Base-by-base conservation (phyloP, 2,797 vertebrate species). In the Alauda arvensis region DNA sequence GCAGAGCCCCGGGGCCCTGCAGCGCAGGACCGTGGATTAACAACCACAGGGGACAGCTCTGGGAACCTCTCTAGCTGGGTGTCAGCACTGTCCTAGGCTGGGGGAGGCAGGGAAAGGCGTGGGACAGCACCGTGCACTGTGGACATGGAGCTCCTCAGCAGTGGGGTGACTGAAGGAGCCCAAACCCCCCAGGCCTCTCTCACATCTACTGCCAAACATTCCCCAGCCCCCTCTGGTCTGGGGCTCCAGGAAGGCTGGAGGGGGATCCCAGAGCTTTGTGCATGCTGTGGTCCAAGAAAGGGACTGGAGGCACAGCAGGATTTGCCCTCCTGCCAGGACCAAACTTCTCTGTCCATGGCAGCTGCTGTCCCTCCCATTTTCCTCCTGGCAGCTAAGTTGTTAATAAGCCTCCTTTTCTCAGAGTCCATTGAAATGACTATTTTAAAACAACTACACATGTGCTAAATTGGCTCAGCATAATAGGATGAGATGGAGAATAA, bases 401-500 rank as follows among this genome's bases (percentile, higher is more conserved):
- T 95, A 95, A 95, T 92, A 92, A 93, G 85, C 91, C 92, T 89
- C 72, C 62, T 88, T 91, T 92, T 91, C 92, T 92, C 80, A 8
- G 93, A 91, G 92, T 88, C 91, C 88, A 80, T 91, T 63, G 87
- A 92, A 96, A 96, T 93, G 87, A 85, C 93, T 92, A 83, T 94
- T 95, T 92, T 95, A 94, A 95, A 95, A 91, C 92, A 96, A 89
- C 93, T 93, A 94, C 94, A 94, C 91, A 96, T 94, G 92, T 95
- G 89, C 87, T 95, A 95, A 95, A 93, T 92, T 95, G 94, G 95
- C 93, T 93, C 94, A 91, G 94, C 88, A 93, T 96, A 94, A 95
- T 94, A 95, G 92, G 94, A 94, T 87, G 93, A 93, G 94, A 94
- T 92, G 92, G 85, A 92, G 90, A 91, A 94, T 93, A 91, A 95